Evolutionary conservation across 2,113 vertebrate genomes (phyloP), one percentile per base, ranked within the genome.

Genomic region (Festucalex cinctus): DNA sequence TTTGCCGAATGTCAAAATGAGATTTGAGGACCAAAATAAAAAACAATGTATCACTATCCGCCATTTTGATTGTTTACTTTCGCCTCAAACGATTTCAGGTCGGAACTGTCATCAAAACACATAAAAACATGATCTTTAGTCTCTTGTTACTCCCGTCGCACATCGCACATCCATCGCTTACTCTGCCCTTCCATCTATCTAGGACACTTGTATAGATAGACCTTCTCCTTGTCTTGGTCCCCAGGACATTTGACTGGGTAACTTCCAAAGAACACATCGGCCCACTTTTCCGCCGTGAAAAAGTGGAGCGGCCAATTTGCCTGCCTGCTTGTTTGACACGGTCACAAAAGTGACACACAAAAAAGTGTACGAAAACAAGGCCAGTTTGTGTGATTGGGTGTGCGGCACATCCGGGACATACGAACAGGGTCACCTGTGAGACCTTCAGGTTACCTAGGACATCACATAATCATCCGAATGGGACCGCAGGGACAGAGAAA

Each of bases 191-290:
- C 83, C 65, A 77, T 78, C 76, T 89, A 93, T 92, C 86, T 93
- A 91, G 91, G 91, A 89, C 91, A 90, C 81, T 88, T 79, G 90
- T 90, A 91, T 90, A 91, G 92, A 90, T 78, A 78, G 91, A 91
- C 91, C 89, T 91, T 92, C 91, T 91, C 91, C 86, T 91, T 87
- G 86, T 90, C 91, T 92, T 53, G 56, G 92, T 90, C 91, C 92
- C 91, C 84, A 88, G 89, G 91, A 92, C 88, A 87, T 88, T 90
- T 90, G 76, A 79, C 90, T 92, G 91, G 91, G 90, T 92, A 91
- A 92, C 89, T 91, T 92, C 91, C 91, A 93, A 91, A 91, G 92
- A 90, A 92, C 92, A 92, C 86, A 92, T 87, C 88, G 91, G 73
- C 91, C 92, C 90, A 93, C 85, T 92, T 93, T 93, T 77, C 60